phyloP scores from a whole-genome alignment of 2,113 vertebrate genomes.

The Fulica atra region DNA sequence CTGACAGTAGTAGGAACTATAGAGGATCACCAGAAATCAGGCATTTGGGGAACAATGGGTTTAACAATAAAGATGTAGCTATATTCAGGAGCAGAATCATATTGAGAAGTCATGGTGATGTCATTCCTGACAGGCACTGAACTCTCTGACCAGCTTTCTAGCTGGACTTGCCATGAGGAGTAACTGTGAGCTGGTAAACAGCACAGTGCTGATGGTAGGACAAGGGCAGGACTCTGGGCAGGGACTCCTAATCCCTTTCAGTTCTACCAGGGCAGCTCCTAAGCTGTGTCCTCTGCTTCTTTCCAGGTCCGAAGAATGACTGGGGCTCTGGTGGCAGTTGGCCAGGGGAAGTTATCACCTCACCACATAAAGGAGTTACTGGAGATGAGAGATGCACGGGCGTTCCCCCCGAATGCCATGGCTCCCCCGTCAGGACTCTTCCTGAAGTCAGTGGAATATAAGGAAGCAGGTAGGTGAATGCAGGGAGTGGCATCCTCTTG shows the following conservation, averaged over 20 bases:
- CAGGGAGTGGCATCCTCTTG: background rate
- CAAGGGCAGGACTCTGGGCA: accelerated
- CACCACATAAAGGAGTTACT: slow-evolving; percentile 77
- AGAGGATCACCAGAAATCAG: background rate
- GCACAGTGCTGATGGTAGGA: background rate
- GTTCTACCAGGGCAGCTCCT: background rate
- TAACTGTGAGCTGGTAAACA: background rate
- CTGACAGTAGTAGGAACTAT: background rate
- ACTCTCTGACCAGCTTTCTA: background rate
- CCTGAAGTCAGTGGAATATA: slow-evolving; percentile 84
- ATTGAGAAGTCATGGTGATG: background rate
- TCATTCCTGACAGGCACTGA: background rate
- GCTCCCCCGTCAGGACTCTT: slow-evolving; percentile 87
- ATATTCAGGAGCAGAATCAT: background rate
- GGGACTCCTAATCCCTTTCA: accelerated
- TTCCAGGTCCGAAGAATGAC: slow-evolving; percentile 89
- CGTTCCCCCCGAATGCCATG: slow-evolving; percentile 67
- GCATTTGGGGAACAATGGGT: background rate
- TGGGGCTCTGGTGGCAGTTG: slow-evolving; percentile 86
- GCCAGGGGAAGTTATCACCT: slow-evolving; percentile 74
- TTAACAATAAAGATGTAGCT: background rate
- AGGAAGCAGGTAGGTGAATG: background rate
- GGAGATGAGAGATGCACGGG: slow-evolving; percentile 75
- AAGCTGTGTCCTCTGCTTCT: background rate
- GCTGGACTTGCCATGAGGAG: background rate